These are phyloP conservation scores for Trichomalopsis sarcophagae DNA, from an alignment of 1,140 invertebrate species.

Conservation along the genomic window DNA sequence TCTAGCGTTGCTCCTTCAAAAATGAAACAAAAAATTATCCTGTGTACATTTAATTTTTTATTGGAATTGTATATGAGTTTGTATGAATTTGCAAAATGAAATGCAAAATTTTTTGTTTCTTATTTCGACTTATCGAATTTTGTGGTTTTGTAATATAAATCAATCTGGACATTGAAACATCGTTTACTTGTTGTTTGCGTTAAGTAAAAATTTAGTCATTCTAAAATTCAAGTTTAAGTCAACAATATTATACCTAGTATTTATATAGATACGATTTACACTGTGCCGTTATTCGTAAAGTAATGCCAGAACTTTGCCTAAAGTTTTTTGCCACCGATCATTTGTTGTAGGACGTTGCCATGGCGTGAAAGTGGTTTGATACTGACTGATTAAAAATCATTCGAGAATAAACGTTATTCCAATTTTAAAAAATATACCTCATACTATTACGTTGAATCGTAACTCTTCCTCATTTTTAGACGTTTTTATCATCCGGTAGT, in stretches of 20 bases:
- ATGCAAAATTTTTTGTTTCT: neutral
- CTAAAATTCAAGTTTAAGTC: no score
- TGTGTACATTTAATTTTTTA: neutral
- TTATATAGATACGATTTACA: conserved; percentile 1
- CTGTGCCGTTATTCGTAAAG: neutral
- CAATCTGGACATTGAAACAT: neutral
- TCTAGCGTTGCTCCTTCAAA: neutral
- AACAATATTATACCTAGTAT: conserved; percentile 19
- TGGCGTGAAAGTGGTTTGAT: conserved; percentile 4
- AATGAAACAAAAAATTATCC: conserved; percentile 20
- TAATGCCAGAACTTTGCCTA: neutral
- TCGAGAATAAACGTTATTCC: neutral
- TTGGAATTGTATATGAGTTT: neutral
- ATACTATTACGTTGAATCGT: neutral
- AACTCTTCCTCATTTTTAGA: neutral
- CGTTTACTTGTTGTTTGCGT: neutral
- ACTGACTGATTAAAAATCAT: conserved; percentile 21
- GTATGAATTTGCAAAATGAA: neutral
- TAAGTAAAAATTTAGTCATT: neutral
- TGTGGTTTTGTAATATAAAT: neutral
- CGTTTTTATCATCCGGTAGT: no score
- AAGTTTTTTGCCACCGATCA: neutral
- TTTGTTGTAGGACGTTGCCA: neutral
- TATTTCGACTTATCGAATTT: neutral
- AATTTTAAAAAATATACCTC: neutral